A percentile compares a stretch with the other conserved stretches of the same genome.
Evolutionary conservation across 2,797 vertebrate species (phyloP).

Genomic region (Hippocampus kuda): DNA sequence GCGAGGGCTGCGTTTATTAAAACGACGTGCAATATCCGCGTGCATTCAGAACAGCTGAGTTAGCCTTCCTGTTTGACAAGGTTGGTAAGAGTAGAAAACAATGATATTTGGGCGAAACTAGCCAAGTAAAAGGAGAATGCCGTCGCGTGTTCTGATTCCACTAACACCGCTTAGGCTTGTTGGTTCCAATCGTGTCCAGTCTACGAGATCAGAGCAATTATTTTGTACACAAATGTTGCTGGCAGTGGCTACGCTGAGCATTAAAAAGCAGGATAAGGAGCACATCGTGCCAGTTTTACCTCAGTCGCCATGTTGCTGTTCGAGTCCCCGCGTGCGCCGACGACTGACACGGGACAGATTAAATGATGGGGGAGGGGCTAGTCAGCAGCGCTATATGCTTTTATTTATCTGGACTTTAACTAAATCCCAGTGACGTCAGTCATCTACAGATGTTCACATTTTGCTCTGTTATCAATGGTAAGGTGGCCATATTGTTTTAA

Average conservation of each 20-base stretch:
- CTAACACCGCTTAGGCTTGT: neutral
- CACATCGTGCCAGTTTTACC: constrained; percentile 50
- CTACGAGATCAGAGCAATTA: neutral
- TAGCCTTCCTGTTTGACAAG: neutral
- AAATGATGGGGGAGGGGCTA: constrained; percentile 12
- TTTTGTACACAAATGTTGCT: neutral
- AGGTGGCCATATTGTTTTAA: neutral
- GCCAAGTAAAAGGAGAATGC: neutral
- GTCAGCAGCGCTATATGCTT: constrained; percentile 1
- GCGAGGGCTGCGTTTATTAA: neutral
- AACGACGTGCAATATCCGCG: constrained; percentile 6
- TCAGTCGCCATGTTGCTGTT: constrained; percentile 76
- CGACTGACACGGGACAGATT: constrained; percentile 41
- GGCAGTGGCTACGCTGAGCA: neutral
- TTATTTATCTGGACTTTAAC: neutral
- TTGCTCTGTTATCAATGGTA: neutral
- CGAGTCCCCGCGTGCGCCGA: constrained; percentile 52
- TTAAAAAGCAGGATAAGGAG: neutral
- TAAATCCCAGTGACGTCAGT: neutral
- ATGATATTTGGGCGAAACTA: neutral
- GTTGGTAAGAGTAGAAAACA: neutral
- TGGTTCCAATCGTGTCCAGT: neutral
- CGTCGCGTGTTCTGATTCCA: neutral
- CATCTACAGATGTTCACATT: neutral
- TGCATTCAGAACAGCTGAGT: neutral